Conservation (phyloP, 2,113 vertebrate species). For the Ailurus styani region DNA sequence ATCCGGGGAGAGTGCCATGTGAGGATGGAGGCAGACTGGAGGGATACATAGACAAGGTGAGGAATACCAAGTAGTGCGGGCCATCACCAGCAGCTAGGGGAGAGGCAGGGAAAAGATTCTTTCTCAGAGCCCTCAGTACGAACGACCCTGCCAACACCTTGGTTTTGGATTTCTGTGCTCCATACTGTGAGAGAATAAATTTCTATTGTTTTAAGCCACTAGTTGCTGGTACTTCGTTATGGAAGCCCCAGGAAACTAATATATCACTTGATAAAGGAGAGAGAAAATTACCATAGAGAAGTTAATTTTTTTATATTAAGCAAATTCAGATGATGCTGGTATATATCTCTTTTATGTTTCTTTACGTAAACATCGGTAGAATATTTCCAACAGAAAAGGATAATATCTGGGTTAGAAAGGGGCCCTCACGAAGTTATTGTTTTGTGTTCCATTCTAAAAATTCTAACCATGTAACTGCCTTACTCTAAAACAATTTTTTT, state of each 20-base stretch:
- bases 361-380: background rate
- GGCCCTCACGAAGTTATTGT: background rate
- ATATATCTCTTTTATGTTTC: background rate
- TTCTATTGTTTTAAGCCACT: background rate
- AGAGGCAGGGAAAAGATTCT: background rate
- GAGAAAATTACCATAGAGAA: background rate
- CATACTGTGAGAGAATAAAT: background rate
- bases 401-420: background rate
- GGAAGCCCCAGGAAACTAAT: background rate
- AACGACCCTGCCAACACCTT: background rate
- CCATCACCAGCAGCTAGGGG: background rate
- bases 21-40: background rate
- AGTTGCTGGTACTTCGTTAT: background rate
- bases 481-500: background rate
- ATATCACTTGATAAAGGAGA: background rate
- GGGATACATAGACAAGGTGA: background rate
- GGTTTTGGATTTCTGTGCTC: background rate
- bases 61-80: background rate
- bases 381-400: conserved; percentile 6
- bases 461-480: background rate
- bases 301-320: background rate
- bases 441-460: conserved; percentile 39
- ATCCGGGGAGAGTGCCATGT: background rate
- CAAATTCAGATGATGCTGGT: background rate
- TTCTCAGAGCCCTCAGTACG: background rate